Evolutionary conservation across 2,797 vertebrate species (phyloP).

Genomic region (Acrossocheilus fasciatus): DNA sequence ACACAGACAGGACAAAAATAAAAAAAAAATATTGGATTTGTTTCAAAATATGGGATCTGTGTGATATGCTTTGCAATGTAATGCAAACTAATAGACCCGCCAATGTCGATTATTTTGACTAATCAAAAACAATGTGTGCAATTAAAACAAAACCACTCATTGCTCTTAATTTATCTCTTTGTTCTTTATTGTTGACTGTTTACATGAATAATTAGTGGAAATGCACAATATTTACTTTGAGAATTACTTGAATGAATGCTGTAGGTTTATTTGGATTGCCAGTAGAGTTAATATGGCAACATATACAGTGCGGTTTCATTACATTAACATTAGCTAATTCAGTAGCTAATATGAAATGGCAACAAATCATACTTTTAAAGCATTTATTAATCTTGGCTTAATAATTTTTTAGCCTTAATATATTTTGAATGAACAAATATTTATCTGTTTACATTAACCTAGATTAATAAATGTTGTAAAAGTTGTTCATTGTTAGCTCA

Average conservation of each 20-base stretch:
- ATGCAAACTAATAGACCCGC: neutral
- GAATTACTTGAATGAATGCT: neutral
- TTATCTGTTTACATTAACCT: neutral
- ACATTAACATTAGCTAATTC: neutral
- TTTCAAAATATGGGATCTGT: slow-evolving; percentile 1
- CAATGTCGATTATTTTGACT: neutral
- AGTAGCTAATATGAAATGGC: neutral
- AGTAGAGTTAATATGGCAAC: neutral
- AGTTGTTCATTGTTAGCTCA: neutral
- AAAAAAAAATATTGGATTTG: neutral
- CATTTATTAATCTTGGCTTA: neutral
- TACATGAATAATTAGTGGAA: neutral
- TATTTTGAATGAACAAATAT: neutral
- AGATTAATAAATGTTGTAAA: neutral
- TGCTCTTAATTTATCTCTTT: neutral
- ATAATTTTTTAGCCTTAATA: neutral
- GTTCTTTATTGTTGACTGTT: neutral
- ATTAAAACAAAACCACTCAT: neutral
- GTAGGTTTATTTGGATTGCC: neutral
- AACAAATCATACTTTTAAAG: neutral
- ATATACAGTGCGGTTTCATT: neutral
- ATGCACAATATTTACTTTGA: neutral
- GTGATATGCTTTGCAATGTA: neutral
- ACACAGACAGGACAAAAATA: neutral
- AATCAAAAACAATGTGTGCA: neutral